Percentiles rank a stretch among this genome's conserved stretches.
phyloP scores from a whole-genome alignment of 2,888 invertebrate species.

The Pelosia muscerda region DNA sequence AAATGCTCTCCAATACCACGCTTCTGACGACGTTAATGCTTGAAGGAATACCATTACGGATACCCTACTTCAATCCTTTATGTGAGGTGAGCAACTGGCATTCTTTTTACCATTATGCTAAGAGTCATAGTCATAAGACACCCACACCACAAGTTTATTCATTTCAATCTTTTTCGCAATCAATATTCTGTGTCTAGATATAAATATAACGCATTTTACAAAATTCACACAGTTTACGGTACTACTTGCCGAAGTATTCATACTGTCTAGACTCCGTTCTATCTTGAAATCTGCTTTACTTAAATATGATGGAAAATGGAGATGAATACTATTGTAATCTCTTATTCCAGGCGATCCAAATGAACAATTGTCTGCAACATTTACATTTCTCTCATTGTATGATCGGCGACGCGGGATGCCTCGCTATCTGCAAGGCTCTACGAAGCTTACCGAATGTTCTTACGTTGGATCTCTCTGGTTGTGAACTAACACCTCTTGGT shows the following conservation, averaged over 20 bases:
- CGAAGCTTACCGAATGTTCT: conserved; percentile 89
- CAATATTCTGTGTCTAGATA: background rate
- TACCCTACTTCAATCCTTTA: conserved; percentile 88
- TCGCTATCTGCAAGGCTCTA: conserved; percentile 89
- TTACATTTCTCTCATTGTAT: conserved; percentile 89
- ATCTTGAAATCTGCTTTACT: no score
- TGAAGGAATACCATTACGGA: conserved; percentile 90
- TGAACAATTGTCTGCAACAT: conserved; percentile 89
- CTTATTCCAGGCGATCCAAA: conserved; percentile 82
- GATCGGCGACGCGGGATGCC: conserved; percentile 91
- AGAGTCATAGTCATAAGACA: background rate
- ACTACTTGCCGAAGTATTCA: no score
- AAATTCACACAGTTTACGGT: no score
- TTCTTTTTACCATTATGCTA: background rate
- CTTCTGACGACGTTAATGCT: conserved; percentile 88
- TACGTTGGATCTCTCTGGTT: conserved; percentile 89
- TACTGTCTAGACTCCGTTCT: no score
- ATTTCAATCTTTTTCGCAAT: no score
- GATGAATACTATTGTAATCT: background rate
- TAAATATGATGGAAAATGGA: background rate
- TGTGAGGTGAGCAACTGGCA: conserved; percentile 77
- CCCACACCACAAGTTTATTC: no score
- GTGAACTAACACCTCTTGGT: conserved; percentile 88
- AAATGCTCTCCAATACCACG: conserved; percentile 88
- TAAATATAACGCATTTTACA: no score